Percentiles rank a stretch among this genome's conserved stretches.
These are phyloP conservation scores for Cinara cedri DNA, from an alignment of 2,888 invertebrate species.

Conservation along the genomic window DNA sequence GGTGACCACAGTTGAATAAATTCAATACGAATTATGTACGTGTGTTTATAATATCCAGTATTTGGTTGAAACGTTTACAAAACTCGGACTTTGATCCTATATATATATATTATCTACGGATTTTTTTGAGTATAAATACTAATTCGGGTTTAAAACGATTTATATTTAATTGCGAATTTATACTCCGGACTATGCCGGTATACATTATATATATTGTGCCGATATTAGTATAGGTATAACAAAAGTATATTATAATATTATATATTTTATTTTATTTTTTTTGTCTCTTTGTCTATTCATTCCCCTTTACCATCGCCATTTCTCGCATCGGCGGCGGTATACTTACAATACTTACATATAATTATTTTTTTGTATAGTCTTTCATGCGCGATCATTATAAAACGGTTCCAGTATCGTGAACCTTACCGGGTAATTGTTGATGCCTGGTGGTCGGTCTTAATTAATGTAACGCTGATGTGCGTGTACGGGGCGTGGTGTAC, in stretches of 20 bases:
- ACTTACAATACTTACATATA: not conserved
- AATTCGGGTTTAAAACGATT: no score
- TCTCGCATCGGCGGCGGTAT: not conserved
- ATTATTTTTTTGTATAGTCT: not conserved
- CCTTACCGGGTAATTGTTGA: slow-evolving; percentile 43
- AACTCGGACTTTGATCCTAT: no score
- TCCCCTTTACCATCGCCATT: not conserved
- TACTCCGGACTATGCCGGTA: not conserved
- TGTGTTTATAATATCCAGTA: no score
- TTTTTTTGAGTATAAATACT: no score
- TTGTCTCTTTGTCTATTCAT: slow-evolving; percentile 7
- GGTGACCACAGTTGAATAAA: no score
- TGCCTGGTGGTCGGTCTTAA: slow-evolving; percentile 24
- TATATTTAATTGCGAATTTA: no score
- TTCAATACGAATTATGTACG: no score
- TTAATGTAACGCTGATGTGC: slow-evolving; percentile 20
- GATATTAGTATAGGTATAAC: not conserved
- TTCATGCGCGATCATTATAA: slow-evolving; percentile 36
- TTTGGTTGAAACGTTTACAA: no score
- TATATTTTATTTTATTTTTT: not conserved
- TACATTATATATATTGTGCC: not conserved
- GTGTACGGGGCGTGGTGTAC: no score
- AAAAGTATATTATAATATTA: slow-evolving; percentile 17
- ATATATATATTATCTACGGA: no score
- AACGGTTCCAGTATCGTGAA: slow-evolving; percentile 50